Conservation (phyloP, 2,113 vertebrate species). For the Ascaphus truei region DNA sequence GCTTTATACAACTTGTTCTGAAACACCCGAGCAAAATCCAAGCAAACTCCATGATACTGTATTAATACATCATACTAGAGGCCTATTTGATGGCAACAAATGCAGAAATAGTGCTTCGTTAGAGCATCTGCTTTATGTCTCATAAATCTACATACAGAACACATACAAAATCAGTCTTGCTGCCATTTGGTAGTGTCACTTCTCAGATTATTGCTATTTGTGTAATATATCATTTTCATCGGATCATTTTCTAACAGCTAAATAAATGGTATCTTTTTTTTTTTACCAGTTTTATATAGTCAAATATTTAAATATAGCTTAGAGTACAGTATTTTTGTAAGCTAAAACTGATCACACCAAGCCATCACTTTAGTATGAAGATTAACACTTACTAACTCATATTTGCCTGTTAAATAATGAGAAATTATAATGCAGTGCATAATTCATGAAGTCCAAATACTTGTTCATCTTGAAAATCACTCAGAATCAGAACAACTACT, state of each 20-base stretch:
- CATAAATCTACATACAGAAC: too few species aligned
- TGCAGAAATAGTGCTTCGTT: neutral
- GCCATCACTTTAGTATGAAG: neutral
- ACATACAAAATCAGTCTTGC: neutral
- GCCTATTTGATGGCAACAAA: neutral
- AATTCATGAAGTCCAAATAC: neutral
- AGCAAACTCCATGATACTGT: too few species aligned
- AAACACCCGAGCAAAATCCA: too few species aligned
- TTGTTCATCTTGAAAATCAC: too few species aligned
- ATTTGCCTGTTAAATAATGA: neutral
- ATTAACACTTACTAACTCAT: neutral
- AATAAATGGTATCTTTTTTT: neutral
- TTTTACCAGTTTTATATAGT: neutral
- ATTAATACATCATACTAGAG: too few species aligned
- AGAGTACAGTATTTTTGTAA: neutral
- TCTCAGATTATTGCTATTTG: neutral
- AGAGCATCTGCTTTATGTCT: neutral
- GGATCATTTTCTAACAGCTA: neutral
- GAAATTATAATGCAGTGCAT: neutral
- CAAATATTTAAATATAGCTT: neutral
- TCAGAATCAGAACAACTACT: too few species aligned
- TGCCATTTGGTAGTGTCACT: neutral
- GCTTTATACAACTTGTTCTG: too few species aligned
- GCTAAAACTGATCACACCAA: neutral
- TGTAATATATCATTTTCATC: neutral